A percentile compares a stretch with the other conserved stretches of the same genome.
Evolutionary conservation across 1,140 invertebrate species (phyloP).

Genomic region (Bombus cullumanus): DNA sequence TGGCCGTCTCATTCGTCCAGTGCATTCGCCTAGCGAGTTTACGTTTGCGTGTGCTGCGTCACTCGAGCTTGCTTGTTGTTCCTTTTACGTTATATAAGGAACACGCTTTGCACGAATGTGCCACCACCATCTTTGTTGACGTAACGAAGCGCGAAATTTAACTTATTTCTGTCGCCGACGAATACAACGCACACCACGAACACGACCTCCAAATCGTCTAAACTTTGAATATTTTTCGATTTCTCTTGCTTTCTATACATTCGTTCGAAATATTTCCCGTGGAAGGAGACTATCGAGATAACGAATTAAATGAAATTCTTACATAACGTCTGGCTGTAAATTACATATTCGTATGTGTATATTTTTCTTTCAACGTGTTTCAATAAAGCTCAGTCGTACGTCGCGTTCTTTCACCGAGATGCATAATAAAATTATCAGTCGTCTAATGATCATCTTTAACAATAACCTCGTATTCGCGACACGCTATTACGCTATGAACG

Average conservation of each 20-base stretch:
- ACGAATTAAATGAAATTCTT: not conserved
- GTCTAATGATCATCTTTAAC: slow-evolving; percentile 49
- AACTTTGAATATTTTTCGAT: not conserved
- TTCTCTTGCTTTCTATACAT: not conserved
- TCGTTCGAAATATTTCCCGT: not conserved
- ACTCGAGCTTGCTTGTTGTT: slow-evolving; percentile 50
- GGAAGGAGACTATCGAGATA: no score
- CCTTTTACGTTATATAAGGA: slow-evolving; percentile 68
- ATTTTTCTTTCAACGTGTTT: not conserved
- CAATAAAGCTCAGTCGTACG: not conserved
- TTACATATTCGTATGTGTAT: not conserved
- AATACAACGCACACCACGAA: not conserved
- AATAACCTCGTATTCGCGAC: slow-evolving; percentile 37
- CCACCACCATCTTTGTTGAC: slow-evolving; percentile 57
- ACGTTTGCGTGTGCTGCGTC: slow-evolving; percentile 28
- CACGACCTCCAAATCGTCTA: no score
- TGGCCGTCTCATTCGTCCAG: not conserved
- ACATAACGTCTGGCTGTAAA: not conserved
- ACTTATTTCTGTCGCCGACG: not conserved
- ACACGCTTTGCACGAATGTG: slow-evolving; percentile 51
- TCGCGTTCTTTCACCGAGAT: slow-evolving; percentile 9
- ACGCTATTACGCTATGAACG: slow-evolving; percentile 44
- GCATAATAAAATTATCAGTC: slow-evolving; percentile 39
- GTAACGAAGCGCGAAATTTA: slow-evolving; percentile 49
- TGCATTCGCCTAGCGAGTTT: slow-evolving; percentile 18